These are phyloP conservation scores for Ariopsis seemanni DNA, from an alignment of 2,113 vertebrate species.

Conservation along the genomic window DNA sequence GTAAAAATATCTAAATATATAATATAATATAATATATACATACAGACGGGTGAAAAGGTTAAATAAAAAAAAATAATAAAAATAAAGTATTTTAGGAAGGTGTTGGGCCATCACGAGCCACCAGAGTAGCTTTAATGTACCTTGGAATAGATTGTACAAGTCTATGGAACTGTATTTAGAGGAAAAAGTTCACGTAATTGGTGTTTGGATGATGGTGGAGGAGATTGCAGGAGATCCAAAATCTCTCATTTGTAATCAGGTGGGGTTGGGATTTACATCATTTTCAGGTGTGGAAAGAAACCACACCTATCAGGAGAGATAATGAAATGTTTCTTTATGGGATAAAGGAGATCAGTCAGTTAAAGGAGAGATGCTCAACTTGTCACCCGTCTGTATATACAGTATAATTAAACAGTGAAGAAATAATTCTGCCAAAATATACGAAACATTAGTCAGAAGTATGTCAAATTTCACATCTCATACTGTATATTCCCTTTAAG, in stretches of 20 bases:
- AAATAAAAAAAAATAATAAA: neutral
- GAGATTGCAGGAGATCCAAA: neutral
- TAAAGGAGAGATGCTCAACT: neutral
- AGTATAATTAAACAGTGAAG: neutral
- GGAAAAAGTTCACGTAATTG: neutral
- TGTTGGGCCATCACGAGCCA: neutral
- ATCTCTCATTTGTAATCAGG: neutral
- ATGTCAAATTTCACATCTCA: neutral
- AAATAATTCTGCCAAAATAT: slow-evolving; percentile 16
- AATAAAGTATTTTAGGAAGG: neutral
- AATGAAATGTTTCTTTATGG: neutral
- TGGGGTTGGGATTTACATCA: neutral
- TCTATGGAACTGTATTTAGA: neutral
- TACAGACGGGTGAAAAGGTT: neutral
- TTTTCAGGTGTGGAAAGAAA: neutral
- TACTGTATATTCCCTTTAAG: neutral
- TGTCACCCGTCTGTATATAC: neutral
- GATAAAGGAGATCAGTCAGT: neutral
- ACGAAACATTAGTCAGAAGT: neutral
- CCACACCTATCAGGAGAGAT: neutral
- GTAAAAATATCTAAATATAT: slow-evolving; percentile 37
- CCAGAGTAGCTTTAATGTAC: neutral
- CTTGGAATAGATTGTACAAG: neutral
- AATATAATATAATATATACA: neutral
- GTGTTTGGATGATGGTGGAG: neutral